phyloP scores from a whole-genome alignment of 2,888 invertebrate genomes.

The Ypsolopha scabrella region DNA sequence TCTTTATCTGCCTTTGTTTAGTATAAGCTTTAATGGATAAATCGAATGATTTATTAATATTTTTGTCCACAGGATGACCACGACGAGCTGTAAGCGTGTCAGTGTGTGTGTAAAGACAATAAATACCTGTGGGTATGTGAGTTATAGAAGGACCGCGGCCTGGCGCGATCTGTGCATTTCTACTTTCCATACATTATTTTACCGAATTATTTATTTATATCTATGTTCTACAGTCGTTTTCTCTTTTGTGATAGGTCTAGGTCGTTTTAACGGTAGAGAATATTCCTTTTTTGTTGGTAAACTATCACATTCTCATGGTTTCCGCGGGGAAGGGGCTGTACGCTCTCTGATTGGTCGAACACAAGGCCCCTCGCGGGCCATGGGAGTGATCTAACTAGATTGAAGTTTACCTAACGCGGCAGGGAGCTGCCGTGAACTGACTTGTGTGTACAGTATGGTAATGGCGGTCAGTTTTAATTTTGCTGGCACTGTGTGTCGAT shows the following conservation, averaged over 20 bases:
- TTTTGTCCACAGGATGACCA: conserved; percentile 56
- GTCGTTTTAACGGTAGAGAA: neutral
- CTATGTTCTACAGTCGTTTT: neutral
- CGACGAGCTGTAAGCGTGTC: conserved; percentile 52
- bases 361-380: too few relatives aligned
- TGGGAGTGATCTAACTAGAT: too few relatives aligned
- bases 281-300: neutral
- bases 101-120: conserved; percentile 44
- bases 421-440: neutral
- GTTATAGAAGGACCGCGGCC: conserved; percentile 10
- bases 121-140: conserved; percentile 34
- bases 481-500: conserved; percentile 21
- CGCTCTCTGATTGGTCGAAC: too few relatives aligned
- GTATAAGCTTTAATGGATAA: too few relatives aligned
- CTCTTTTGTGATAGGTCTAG: neutral
- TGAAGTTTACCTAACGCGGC: too few relatives aligned
- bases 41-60: conserved; percentile 6
- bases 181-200: neutral
- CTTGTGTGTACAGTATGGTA: conserved; percentile 10
- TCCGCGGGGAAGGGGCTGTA: too few relatives aligned
- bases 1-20: too few relatives aligned
- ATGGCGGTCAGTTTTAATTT: conserved; percentile 5
- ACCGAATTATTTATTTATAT: neutral
- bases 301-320: too few relatives aligned
- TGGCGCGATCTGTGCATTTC: conserved; percentile 3